Base-by-base conservation (phyloP, 1,140 invertebrate species). In the Trachymyrmex septentrionalis region DNA sequence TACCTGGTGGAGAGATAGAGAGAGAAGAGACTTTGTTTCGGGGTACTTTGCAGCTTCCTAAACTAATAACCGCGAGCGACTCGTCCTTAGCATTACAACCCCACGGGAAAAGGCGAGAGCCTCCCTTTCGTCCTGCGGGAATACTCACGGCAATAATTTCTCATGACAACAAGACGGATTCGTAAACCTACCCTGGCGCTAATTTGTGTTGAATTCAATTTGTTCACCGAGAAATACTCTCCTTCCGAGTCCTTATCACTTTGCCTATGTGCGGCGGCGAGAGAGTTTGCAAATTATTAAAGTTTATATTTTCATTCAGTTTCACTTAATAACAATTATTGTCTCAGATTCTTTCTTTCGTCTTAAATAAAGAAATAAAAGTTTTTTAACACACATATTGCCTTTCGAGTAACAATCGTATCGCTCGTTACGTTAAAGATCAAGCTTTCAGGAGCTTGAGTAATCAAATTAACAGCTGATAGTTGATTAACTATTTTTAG, bases 21-120 rank as follows among this genome's bases (percentile, higher is more conserved):
- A 73, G 76, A 86, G 64, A 63, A 67, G 69, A 87, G 89, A 92
- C 91, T 92, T 92, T 92, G 92, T 92, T 92, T 92, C 92, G 67
- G 84, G 88, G 90, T 92, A 92, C 92, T 92, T 92, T 89, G 87
- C 93, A 93, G 93, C 92, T 94, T 94, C 93, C 92, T 94, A 92
- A 93, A 92, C 93, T 93, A 95, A 94, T 94, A 94, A 95, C 92
- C 93, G 66, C 91, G 77, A 91, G 90, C 90, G 89, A 73, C 91
- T 91, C 89, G 87, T 92, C 89, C 80, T 80, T 84, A 64, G 72
- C 63, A 86, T 91, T 88, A 90, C 90, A 91, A 91, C 88, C 89
- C 77, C 88, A 57, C 21, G 86, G 86, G 86, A 90, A 75, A 84
- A 53, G 80, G 34, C 38, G 69, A 73, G 55, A 34, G 38, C 66